Base-by-base conservation (phyloP, 1,140 invertebrate species). In the Lithobius niger region DNA sequence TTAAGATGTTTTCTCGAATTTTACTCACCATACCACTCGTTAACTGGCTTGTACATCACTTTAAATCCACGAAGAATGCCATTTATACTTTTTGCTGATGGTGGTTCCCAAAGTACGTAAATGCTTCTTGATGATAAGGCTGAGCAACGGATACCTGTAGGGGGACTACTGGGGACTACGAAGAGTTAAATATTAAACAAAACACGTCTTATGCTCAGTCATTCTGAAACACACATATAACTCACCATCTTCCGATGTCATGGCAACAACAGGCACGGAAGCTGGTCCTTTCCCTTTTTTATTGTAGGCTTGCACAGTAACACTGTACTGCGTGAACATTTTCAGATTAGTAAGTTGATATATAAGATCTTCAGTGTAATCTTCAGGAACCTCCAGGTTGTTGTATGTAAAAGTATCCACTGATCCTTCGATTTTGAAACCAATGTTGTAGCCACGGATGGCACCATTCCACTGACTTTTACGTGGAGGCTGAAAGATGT, bases 41-140 rank as follows among this genome's bases (percentile, higher is more conserved):
- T 69, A 26, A 72, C 76, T 47, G 90, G 88, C 64, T 89, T 91
- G 67, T 93, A 96, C 57, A 96, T 82, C 50, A 97, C 88, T 74
- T 94, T 95, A 74, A 95, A 97, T 24, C 90, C 91, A 69, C 93
- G 92, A 59, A 97, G 90, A 47, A 95, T 82, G 60, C 93, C 93
- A 67, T 97, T 93, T 42, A 92, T 87, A 52, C 88, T 83, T 52
- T 82, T 83, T 0, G 91, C 74, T 25, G 89, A 88, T 0, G 91
- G 91, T 0, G 88, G 89, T 0, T 86, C 82, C 92, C 92, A 97
- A 2, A 85, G 86, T 2, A 97, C 86, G 55, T 88, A 78, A 65
- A 97, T 92, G 18, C 88, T 92, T 70, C 93, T 86, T 4, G 92
- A 92, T 2, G 88, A 93, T 3, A 94, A 74, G 0, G 90, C 88